Conservation (phyloP, 2,113 vertebrate genomes). For the Ardeotis arabs region DNA sequence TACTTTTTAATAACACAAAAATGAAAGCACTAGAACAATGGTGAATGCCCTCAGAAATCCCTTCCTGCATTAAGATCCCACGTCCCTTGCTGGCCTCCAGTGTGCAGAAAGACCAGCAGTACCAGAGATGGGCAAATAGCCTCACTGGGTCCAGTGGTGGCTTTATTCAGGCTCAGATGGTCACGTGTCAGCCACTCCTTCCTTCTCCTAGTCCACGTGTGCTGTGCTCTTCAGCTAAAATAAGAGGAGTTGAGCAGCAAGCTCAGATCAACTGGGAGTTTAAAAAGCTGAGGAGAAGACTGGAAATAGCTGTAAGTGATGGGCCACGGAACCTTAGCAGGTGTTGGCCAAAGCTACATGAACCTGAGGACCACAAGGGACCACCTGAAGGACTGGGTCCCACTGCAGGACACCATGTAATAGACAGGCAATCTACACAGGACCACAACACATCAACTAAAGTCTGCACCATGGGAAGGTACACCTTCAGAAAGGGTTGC, state of each 20-base stretch:
- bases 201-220: background rate
- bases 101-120: background rate
- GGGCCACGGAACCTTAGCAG: background rate
- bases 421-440: rapidly evolving
- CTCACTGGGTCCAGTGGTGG: rapidly evolving
- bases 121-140: background rate
- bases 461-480: background rate
- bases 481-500: background rate
- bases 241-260: background rate
- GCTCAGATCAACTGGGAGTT: background rate
- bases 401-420: background rate
- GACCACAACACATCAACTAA: rapidly evolving
- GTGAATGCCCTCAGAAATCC: background rate
- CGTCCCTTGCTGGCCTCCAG: background rate
- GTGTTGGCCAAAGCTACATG: background rate
- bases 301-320: background rate
- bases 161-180: background rate
- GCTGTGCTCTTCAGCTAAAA: background rate
- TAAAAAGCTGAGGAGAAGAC: background rate
- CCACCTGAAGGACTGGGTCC: background rate
- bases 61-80: background rate
- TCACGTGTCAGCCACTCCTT: rapidly evolving
- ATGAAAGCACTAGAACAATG: background rate
- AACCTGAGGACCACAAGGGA: background rate
- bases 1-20: background rate